Evolutionary conservation across 1,140 invertebrate species (phyloP), one percentile per base, ranked within the genome.

Genomic region (Zaprionus africanus): DNA sequence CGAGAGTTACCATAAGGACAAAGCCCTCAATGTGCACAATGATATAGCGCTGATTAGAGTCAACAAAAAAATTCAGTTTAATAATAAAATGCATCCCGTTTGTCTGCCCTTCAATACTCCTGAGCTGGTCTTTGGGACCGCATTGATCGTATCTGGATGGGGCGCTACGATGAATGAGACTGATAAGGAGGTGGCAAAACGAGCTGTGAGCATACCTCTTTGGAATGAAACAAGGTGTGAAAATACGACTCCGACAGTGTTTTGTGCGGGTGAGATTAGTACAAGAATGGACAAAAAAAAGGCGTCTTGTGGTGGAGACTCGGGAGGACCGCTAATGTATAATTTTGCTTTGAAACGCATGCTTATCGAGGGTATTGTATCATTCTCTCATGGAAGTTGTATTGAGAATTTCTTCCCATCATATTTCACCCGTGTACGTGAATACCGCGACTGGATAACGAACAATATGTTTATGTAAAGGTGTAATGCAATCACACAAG

Each of bases 51-150:
- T 46, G 7, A n/a, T 46, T 46, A 13, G n/a, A 6, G 13, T 46
- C 13, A 7, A 46, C 2, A 46, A n/a, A 46, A 17, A 15, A 15
- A 46, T 46, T 46, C 5, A 7, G 4, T 46, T 46, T 46, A 1
- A 7, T 15, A 0, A 9, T 0, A 7, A 9, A 7, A 46, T 46
- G 41, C 17, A 0, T 2, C 41, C 41, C 41, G n/a, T 46, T 17
- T 46, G 41, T 17, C 41, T 46, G n/a, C 41, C 41, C 0, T 17
- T 7, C n/a, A 6, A 17, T 17, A n/a, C 1, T 7, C 1, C 41
- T 1, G 6, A 17, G 2, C 13, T 13, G 13, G 0, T 0, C 2
- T 0, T 0, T n/a, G 15, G 6, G 2, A 46, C 15, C n/a, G 3
- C 7, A 3, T 0, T 46, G 41, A 1, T 17, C 6, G 41, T 46